A percentile compares a stretch with the other conserved stretches of the same genome.
Evolutionary conservation across 2,888 invertebrate genomes (phyloP).

Genomic region (Polyommatus iphigenia): DNA sequence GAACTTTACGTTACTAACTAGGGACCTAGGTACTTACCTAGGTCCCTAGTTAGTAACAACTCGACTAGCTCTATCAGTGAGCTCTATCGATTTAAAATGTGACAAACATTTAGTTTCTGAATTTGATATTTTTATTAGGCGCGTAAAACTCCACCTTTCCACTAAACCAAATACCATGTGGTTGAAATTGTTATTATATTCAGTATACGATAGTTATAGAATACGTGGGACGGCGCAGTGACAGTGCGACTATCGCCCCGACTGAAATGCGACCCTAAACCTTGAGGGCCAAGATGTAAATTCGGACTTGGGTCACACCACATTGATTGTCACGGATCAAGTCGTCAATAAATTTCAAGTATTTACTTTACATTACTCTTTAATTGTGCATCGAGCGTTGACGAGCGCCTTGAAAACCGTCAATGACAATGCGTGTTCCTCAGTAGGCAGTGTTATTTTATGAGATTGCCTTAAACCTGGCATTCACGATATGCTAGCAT

Average conservation of each 20-base stretch:
- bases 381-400: conserved; percentile 50
- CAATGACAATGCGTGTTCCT: conserved; percentile 65
- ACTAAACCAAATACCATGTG: not conserved
- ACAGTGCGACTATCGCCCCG: conserved; percentile 50
- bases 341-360: conserved; percentile 70
- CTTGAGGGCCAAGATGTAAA: conserved; percentile 31
- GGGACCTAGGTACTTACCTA: too few relatives aligned
- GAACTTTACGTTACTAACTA: too few relatives aligned
- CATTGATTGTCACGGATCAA: conserved; percentile 68
- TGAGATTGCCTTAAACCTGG: conserved; percentile 40
- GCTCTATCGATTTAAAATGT: too few relatives aligned
- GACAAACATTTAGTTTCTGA: not conserved
- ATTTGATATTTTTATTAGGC: not conserved
- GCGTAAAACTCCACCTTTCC: not conserved
- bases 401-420: conserved; percentile 58
- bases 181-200: conserved; percentile 9
- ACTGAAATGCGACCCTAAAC: conserved; percentile 43
- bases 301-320: conserved; percentile 44
- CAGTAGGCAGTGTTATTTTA: conserved; percentile 59
- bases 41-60: too few relatives aligned
- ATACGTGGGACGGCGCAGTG: conserved; percentile 43
- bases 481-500: conserved; percentile 36
- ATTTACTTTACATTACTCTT: conserved; percentile 71
- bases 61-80: too few relatives aligned
- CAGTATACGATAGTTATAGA: conserved; percentile 1